Conservation (phyloP, 2,888 invertebrate genomes). For the Nezara viridula region DNA sequence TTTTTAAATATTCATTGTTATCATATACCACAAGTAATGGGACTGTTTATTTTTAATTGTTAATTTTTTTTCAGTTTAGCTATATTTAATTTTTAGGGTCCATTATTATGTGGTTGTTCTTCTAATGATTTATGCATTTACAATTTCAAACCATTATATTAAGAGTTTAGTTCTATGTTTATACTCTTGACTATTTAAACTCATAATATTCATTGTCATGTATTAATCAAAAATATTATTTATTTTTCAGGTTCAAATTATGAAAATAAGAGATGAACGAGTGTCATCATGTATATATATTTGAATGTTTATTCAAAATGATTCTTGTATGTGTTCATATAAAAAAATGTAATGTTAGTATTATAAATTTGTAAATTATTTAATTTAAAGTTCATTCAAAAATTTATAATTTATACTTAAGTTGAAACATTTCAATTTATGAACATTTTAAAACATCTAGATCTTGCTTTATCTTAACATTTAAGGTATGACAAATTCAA, state of each 20-base stretch:
- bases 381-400: background rate
- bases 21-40: too few species aligned
- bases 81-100: too few species aligned
- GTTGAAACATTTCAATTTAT: background rate
- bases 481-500: background rate
- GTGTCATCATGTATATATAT: background rate
- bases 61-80: too few species aligned
- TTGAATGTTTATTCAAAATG: background rate
- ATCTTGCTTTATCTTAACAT: background rate
- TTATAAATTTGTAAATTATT: slow-evolving; percentile 18
- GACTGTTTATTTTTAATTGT: too few species aligned
- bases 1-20: too few species aligned
- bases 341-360: background rate
- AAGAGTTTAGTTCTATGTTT: too few species aligned
- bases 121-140: too few species aligned
- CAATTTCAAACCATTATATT: too few species aligned
- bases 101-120: too few species aligned
- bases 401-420: background rate
- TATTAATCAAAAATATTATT: background rate
- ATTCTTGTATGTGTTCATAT: slow-evolving; percentile 31
- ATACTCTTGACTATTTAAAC: too few species aligned
- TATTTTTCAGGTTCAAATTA: background rate
- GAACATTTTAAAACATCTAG: background rate
- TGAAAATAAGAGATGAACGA: background rate
- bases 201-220: too few species aligned